A percentile compares a stretch with the other conserved stretches of the same genome.
phyloP scores from a whole-genome alignment of 2,888 invertebrate species.

The Drosophila mettleri region DNA sequence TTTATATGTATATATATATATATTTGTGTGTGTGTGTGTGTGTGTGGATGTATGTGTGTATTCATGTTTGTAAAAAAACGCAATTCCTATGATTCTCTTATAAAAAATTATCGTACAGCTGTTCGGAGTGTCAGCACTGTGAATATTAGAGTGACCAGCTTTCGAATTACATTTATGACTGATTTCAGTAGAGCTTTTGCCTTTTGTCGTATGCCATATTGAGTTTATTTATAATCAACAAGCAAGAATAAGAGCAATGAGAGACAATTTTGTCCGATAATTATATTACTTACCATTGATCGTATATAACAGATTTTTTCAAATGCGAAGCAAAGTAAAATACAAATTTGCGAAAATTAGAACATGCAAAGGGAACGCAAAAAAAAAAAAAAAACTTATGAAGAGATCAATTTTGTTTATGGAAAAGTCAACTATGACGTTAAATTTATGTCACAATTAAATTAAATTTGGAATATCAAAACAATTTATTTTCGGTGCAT shows the following conservation, averaged over 20 bases:
- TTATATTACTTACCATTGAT: not conserved
- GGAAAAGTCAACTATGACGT: too few relatives aligned
- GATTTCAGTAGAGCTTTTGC: not conserved
- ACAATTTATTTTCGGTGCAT: too few relatives aligned
- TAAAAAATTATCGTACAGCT: slow-evolving; percentile 21
- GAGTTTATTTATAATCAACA: not conserved
- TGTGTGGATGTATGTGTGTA: too few relatives aligned
- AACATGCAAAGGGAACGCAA: too few relatives aligned
- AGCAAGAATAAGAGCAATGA: not conserved
- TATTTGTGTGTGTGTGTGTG: not conserved
- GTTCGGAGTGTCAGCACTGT: not conserved
- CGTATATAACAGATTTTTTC: not conserved
- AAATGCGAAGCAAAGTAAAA: not conserved
- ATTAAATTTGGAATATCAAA: too few relatives aligned
- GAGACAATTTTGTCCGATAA: not conserved
- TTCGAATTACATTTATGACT: too few relatives aligned
- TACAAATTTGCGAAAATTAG: too few relatives aligned
- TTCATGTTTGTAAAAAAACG: too few relatives aligned
- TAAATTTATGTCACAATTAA: too few relatives aligned
- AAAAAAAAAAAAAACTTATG: too few relatives aligned
- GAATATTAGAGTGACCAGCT: slow-evolving; percentile 8
- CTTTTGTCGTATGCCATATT: not conserved
- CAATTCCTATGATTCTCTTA: slow-evolving; percentile 1
- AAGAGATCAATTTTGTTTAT: too few relatives aligned
- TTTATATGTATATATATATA: not conserved